Conservation (phyloP, 2,888 invertebrate species). For the Lasioglossum pauxillum region DNA sequence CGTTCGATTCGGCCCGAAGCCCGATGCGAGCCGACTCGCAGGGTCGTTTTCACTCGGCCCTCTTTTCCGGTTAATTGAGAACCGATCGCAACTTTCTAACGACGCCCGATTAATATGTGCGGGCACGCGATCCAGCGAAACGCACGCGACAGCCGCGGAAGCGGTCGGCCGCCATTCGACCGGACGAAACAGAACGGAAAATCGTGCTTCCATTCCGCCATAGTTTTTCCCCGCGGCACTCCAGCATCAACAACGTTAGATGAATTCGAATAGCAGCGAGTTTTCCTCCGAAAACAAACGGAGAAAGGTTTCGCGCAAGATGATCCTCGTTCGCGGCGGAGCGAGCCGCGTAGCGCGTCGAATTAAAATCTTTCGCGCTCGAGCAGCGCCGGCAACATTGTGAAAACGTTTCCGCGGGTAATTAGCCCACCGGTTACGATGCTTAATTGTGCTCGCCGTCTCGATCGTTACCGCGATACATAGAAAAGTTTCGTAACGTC, state of each 20-base stretch:
- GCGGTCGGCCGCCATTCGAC: background rate
- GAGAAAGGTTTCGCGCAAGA: background rate
- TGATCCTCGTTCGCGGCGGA: background rate
- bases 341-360: background rate
- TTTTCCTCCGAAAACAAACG: background rate
- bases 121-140: slow-evolving; percentile 27
- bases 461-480: slow-evolving; percentile 30
- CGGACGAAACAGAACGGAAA: slow-evolving; percentile 21
- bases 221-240: background rate
- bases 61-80: slow-evolving; percentile 73
- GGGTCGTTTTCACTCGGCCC: slow-evolving; percentile 59
- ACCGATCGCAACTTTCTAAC: slow-evolving; percentile 77
- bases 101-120: slow-evolving; percentile 68
- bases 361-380: slow-evolving; percentile 10
- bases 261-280: no score
- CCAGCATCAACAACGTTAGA: no score
- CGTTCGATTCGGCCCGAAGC: background rate
- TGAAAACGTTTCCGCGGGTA: slow-evolving; percentile 16
- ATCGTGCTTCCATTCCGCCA: background rate
- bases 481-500: slow-evolving; percentile 2
- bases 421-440: slow-evolving; percentile 29
- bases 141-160: slow-evolving; percentile 24
- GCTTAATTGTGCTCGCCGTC: slow-evolving; percentile 15
- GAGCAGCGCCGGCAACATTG: slow-evolving; percentile 7
- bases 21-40: background rate